Base-by-base conservation (phyloP, 2,888 invertebrate species). In the Anthoptus insignis region DNA sequence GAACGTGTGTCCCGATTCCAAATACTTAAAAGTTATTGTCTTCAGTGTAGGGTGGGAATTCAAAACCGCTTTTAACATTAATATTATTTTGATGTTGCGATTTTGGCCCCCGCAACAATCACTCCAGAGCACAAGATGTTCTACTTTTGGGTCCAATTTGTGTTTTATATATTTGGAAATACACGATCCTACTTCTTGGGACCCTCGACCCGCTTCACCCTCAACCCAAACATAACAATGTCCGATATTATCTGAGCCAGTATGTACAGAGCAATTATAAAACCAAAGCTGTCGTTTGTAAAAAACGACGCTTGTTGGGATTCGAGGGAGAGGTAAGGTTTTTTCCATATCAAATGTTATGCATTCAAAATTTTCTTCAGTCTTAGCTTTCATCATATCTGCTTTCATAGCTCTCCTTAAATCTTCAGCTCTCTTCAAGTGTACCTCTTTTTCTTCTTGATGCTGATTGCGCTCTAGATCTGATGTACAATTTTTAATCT, bases 341-440 rank as follows among this genome's bases (percentile, higher is more conserved):
- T 24, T 39, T 50, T 60, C 24, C 34, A 34, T n/a, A 39, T 39
- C 39, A 39, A 39, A 39, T 39, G 16, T 39, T 39, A 39, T 39
- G 39, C 39, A 39, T 16, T 60, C 45, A 57, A 67, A 39, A 67
- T 50, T 66, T 60, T 27, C 56, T 65, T 68, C 65, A 22, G 50
- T 67, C 64, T 52, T 69, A 49, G 37, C 58, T 60, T 34, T 59
- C 65, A 29, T 64, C 22, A 64, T 63, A 66, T 69, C 66, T 61
- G 8, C 65, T 66, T 53, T 66, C 19, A 70, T 70, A 65, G 34
- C 63, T 64, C 50, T 66, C 6, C 71, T 67, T 58, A 66, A 57
- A 52, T 66, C 64, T 64, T 68, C 68, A 53, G 66, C 66, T 66
- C 59, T 49, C 57, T 66, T 59, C 42, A 64, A 54, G 60, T 68